phyloP scores from a whole-genome alignment of 2,888 invertebrate genomes.

The Agrotis ipsilon region DNA sequence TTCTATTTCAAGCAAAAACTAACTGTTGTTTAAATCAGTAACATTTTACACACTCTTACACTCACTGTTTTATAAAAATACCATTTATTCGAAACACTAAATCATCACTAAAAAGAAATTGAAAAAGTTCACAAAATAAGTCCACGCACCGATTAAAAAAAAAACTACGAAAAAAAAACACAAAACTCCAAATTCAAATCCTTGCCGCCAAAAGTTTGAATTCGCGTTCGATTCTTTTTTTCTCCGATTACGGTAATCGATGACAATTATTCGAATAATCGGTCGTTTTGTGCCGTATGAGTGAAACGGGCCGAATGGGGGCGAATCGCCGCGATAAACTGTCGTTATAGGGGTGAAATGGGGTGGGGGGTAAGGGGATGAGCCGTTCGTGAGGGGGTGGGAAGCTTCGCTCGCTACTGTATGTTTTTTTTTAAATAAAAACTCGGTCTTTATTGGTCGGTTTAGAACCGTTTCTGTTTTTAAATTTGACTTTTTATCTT shows the following conservation, averaged over 20 bases:
- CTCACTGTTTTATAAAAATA: not conserved
- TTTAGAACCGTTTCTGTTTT: conserved; percentile 23
- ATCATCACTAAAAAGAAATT: not conserved
- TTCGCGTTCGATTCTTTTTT: conserved; percentile 36
- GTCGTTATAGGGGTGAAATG: conserved; percentile 73
- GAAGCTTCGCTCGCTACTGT: conserved; percentile 55
- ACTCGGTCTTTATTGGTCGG: conserved; percentile 54
- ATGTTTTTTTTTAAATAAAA: conserved; percentile 55
- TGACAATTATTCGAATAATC: conserved; percentile 74
- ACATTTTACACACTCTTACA: not conserved
- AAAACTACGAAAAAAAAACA: conserved; percentile 1
- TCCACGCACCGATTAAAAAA: not conserved
- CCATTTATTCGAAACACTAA: not conserved
- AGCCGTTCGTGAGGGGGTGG: conserved; percentile 54
- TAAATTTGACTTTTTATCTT: conserved; percentile 1
- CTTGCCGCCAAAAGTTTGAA: conserved; percentile 15
- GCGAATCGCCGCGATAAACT: conserved; percentile 80
- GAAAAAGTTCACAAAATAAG: not conserved
- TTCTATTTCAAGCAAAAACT: not conserved
- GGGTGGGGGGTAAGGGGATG: conserved; percentile 62
- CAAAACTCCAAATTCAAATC: conserved; percentile 12
- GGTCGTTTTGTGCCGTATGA: conserved; percentile 75
- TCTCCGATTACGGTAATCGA: conserved; percentile 54
- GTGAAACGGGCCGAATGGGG: conserved; percentile 82
- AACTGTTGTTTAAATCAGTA: too few species aligned